Evolutionary conservation across 2,888 invertebrate species (phyloP), one percentile per base, ranked within the genome.

Genomic region (Diloba caeruleocephala): DNA sequence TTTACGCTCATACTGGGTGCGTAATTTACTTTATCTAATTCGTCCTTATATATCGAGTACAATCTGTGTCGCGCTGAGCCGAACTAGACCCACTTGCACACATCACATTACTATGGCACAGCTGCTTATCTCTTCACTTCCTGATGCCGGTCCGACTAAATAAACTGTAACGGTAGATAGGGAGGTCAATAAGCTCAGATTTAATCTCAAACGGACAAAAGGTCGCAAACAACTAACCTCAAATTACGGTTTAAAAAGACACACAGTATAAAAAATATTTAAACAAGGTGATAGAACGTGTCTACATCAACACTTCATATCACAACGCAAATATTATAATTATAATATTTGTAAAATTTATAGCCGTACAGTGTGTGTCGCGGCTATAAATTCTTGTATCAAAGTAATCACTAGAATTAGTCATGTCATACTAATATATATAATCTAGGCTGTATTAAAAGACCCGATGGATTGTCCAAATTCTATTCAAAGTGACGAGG

Each of bases 51-150:
- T 14, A 19, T 10, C 0, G 3, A 25, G 4, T 9, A 6, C 7
- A 1, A 14, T 33, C 12, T 12, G 0, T 34, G 1, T 32, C 9
- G 7, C 19, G 28, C n/a, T 9, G 25, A 9, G 0, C 21, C 23
- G 10, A 43, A 32, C 28, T 34, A 42, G 33, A 65, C 38, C 26
- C 17, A 31, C 15, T 31, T 10, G 34, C 41, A 23, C 37, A 41
- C 10, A 46, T 26, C 5, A 26, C 10, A 13, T 31, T 33, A 59
- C 41, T 36, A 42, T 46, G 3, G 13, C 15, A 38, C 29, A 29
- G 15, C n/a, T 25, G 19, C 12, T 64, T 56, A 63, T 59, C 51
- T 38, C 26, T 2, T 15, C 5, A 59, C 33, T 59, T 59, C 42
- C 62, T 51, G 14, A 50, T 25, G 23, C 23, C 0, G 21, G 5